These are phyloP conservation scores for Hemicrepidius hirtus DNA, from an alignment of 2,888 invertebrate genomes.

Conservation along the genomic window DNA sequence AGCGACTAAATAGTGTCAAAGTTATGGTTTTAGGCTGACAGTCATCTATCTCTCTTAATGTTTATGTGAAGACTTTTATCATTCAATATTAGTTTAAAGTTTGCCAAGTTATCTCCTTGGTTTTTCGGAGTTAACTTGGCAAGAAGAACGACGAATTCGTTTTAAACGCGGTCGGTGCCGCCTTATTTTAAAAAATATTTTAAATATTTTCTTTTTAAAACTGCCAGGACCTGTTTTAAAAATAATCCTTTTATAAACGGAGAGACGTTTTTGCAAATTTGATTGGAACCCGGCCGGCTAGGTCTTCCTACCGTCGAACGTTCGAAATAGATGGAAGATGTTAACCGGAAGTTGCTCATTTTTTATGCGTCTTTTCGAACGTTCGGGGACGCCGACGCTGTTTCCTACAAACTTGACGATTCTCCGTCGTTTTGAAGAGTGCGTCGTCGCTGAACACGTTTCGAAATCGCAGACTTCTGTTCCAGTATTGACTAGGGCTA, in stretches of 20 bases:
- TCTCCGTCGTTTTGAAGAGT: slow-evolving; percentile 62
- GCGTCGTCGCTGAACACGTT: slow-evolving; percentile 54
- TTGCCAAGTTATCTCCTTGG: slow-evolving; percentile 27
- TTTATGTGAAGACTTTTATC: slow-evolving; percentile 42
- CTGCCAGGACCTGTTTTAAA: slow-evolving; percentile 52
- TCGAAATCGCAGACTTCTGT: slow-evolving; percentile 70
- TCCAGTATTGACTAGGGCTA: slow-evolving; percentile 55
- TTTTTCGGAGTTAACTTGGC: slow-evolving; percentile 39
- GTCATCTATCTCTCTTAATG: slow-evolving; percentile 70
- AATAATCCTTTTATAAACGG: slow-evolving; percentile 4
- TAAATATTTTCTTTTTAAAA: slow-evolving; percentile 53
- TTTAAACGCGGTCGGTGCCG: slow-evolving; percentile 49
- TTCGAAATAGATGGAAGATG: slow-evolving; percentile 47
- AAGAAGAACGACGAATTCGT: slow-evolving; percentile 38
- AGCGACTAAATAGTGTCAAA: not conserved
- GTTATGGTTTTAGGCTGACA: slow-evolving; percentile 59
- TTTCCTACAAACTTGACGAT: slow-evolving; percentile 68
- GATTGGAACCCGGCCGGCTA: slow-evolving; percentile 27
- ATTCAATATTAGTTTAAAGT: slow-evolving; percentile 34
- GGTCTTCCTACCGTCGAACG: slow-evolving; percentile 29
- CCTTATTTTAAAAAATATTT: slow-evolving; percentile 45
- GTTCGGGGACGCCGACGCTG: slow-evolving; percentile 64
- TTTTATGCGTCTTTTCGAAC: slow-evolving; percentile 67
- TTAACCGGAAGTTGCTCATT: slow-evolving; percentile 73
- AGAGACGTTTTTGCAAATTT: slow-evolving; percentile 30